Percentiles rank a stretch among this genome's conserved stretches.
Evolutionary conservation across 2,888 invertebrate genomes (phyloP).

Genomic region (Eubasilissa splendida): DNA sequence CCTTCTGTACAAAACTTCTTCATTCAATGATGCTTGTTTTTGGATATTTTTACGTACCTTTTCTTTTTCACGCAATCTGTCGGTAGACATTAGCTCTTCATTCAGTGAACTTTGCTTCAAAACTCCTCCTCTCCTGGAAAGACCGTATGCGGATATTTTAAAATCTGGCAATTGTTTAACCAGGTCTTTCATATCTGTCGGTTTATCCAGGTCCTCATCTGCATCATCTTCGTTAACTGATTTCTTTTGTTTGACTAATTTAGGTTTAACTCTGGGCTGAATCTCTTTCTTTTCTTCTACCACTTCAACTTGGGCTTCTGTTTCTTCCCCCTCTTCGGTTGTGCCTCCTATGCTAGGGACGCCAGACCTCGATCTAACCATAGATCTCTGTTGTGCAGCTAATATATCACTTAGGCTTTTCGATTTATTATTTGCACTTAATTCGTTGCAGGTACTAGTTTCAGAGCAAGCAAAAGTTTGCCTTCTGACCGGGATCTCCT

Average conservation of each 20-base stretch:
- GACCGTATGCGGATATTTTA: constrained; percentile 70
- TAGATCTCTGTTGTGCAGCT: constrained; percentile 80
- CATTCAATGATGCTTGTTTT: constrained; percentile 91
- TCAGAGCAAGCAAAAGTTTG: constrained; percentile 71
- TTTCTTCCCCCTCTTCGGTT: constrained; percentile 63
- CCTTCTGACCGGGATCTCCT: constrained; percentile 74
- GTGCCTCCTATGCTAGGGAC: constrained; percentile 78
- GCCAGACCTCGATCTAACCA: constrained; percentile 84
- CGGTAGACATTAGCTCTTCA: constrained; percentile 92
- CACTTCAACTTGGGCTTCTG: constrained; percentile 54
- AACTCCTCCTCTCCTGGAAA: constrained; percentile 74
- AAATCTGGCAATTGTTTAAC: constrained; percentile 79
- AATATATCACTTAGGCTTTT: constrained; percentile 88
- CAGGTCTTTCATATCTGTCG: constrained; percentile 79
- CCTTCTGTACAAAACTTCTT: constrained; percentile 84
- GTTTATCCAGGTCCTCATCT: constrained; percentile 77
- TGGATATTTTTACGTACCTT: constrained; percentile 86
- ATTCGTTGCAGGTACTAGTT: constrained; percentile 63
- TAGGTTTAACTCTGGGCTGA: constrained; percentile 64
- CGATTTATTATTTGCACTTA: constrained; percentile 78
- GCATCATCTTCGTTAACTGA: constrained; percentile 84
- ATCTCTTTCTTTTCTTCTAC: constrained; percentile 57
- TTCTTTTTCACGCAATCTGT: constrained; percentile 87
- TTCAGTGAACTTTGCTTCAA: constrained; percentile 90
- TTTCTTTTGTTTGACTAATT: constrained; percentile 89